Base-by-base conservation (phyloP, 2,888 invertebrate species). In the Venustoraphidia nigricollis region DNA sequence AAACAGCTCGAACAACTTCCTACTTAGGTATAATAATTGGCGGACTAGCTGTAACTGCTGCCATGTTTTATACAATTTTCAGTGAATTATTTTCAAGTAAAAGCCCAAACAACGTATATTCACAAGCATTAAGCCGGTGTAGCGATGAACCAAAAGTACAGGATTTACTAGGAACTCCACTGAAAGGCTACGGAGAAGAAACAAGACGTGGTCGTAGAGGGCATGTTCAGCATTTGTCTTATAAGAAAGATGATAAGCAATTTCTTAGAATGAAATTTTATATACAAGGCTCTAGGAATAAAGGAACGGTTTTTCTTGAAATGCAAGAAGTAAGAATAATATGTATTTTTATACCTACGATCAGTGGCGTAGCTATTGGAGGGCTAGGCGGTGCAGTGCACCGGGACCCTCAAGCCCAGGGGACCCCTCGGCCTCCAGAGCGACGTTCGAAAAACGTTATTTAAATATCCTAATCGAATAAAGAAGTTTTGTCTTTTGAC, bases 251-350 rank as follows among this genome's bases (percentile, higher is more conserved):
- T 61, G 90, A 87, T 13, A 73, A 76, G 10, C 77, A 81, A 53
- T 83, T 85, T 58, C 78, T 94, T 73, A 75, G 90, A 57, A 91
- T 95, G 87, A 79, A 83, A 61, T 95, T 94, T 66, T 87, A 93
- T 61, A 75, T 94, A 50, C 83, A 92, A 68, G 94, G 94, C 37
- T 70, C 79, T 41, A 75, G 84, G 52, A 81, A 81, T 59, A 83
- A 82, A 59, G 94, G 80, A 37, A 84, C 89, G 46, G 94, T 86
- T 9, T 81, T 90, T 62, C 70, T 93, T 53, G 94, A 94, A 69
- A 83, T 91, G 70, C 76, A 79, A 62, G 79, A 87, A 74, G 92
- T 91, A 66, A 63, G 58, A 55, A 41, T 45, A 55, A 41, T 44
- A 36, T 43, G 4, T 36, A 36, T 13, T 36, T 40, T 40, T 34